Evolutionary conservation across 1,140 invertebrate genomes (phyloP).

Genomic region (Muscidifurax raptorellus): DNA sequence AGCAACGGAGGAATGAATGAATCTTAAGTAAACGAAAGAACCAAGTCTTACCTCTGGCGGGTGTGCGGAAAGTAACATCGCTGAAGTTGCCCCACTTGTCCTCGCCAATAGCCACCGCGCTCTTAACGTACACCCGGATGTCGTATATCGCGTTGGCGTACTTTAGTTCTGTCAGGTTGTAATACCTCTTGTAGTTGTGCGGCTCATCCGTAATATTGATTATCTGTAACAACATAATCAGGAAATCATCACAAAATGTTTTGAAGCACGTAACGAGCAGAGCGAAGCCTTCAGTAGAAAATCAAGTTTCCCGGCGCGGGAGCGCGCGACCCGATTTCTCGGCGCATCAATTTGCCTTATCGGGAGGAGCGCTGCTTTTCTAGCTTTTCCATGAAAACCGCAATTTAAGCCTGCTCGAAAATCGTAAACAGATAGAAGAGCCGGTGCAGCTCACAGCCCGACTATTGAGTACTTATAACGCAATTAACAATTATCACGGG

Average conservation of each 20-base stretch:
- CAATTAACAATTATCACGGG: slow-evolving; percentile 16
- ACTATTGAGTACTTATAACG: slow-evolving; percentile 1
- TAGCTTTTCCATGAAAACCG: background rate
- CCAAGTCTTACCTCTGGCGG: slow-evolving; percentile 73
- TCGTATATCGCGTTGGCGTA: slow-evolving; percentile 83
- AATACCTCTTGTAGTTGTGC: slow-evolving; percentile 65
- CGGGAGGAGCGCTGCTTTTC: slow-evolving; percentile 13
- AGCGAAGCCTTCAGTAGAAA: background rate
- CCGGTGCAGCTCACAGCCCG: background rate
- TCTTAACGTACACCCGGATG: slow-evolving; percentile 79
- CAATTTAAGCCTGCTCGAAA: background rate
- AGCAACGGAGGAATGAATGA: too few relatives aligned
- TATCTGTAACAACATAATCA: slow-evolving; percentile 58
- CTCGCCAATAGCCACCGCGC: slow-evolving; percentile 73
- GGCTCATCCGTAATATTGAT: slow-evolving; percentile 65
- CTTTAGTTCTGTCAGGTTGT: slow-evolving; percentile 77
- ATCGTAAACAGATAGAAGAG: background rate
- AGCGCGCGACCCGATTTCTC: slow-evolving; percentile 36
- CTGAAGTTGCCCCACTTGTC: slow-evolving; percentile 81
- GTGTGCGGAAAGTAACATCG: slow-evolving; percentile 77
- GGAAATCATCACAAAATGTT: background rate
- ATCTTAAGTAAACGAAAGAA: too few relatives aligned
- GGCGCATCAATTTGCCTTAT: slow-evolving; percentile 47
- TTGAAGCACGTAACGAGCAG: background rate
- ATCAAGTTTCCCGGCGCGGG: slow-evolving; percentile 22